Percentiles rank a stretch among this genome's conserved stretches.
Evolutionary conservation across 2,113 vertebrate species (phyloP).

Genomic region (Callionymus lyra): DNA sequence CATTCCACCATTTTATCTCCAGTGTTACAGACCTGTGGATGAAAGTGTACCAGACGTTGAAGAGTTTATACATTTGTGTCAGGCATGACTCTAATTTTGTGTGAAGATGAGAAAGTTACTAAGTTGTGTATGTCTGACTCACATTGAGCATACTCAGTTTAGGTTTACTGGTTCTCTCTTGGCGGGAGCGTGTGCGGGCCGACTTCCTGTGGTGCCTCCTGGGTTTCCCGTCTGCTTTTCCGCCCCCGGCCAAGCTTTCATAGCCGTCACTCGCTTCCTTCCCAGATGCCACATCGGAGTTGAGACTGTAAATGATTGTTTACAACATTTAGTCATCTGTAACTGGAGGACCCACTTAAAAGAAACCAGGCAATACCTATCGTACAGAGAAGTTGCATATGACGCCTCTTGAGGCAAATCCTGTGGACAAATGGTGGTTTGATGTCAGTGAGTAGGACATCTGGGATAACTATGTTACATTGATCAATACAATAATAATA

Average conservation of each 20-base stretch:
- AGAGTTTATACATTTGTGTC: no score
- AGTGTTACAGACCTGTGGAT: slow-evolving; percentile 81
- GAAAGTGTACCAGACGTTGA: no score
- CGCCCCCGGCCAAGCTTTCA: slow-evolving; percentile 72
- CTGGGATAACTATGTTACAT: no score
- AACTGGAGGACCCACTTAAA: neutral
- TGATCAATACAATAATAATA: neutral
- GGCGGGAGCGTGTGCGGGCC: slow-evolving; percentile 81
- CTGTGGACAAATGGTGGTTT: slow-evolving; percentile 52
- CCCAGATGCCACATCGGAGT: slow-evolving; percentile 79
- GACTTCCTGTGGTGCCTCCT: slow-evolving; percentile 90
- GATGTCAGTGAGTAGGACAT: no score
- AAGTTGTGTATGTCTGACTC: slow-evolving; percentile 20
- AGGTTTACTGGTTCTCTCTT: slow-evolving; percentile 86
- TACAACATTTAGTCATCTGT: neutral
- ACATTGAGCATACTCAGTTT: slow-evolving; percentile 92
- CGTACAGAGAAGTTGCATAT: slow-evolving; percentile 67
- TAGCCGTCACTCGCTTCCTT: slow-evolving; percentile 90
- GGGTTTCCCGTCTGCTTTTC: slow-evolving; percentile 80
- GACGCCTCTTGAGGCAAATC: slow-evolving; percentile 73
- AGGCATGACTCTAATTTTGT: no score
- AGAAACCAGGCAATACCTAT: slow-evolving; percentile 71
- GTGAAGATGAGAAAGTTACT: no score
- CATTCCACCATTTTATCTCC: slow-evolving; percentile 99
- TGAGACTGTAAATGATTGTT: slow-evolving; percentile 53